phyloP scores from a whole-genome alignment of 2,888 invertebrate genomes.

The Cancer borealis region DNA sequence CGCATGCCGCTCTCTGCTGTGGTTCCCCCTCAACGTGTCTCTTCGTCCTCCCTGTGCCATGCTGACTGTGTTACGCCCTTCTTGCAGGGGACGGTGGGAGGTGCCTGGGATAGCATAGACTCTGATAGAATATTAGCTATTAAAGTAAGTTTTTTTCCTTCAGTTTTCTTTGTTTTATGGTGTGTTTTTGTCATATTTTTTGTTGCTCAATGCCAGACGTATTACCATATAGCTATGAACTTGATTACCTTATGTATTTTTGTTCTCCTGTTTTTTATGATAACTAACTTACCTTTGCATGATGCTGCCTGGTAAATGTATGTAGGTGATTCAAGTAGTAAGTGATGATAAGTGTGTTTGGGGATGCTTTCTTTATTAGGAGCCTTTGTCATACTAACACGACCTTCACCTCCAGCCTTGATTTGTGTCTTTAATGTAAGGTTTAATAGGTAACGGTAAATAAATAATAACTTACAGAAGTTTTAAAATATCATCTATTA shows the following conservation, averaged over 20 bases:
- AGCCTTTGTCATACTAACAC: background rate
- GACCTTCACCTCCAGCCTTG: background rate
- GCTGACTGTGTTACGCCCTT: constrained; percentile 68
- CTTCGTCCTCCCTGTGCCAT: constrained; percentile 31
- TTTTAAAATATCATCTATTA: background rate
- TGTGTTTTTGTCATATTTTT: background rate
- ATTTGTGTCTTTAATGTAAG: background rate
- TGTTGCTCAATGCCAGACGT: background rate
- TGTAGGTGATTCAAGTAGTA: background rate
- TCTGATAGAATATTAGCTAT: constrained; percentile 71
- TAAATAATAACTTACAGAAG: background rate
- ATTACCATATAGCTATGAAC: background rate
- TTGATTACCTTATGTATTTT: background rate
- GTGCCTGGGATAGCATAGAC: constrained; percentile 68
- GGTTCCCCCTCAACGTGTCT: background rate
- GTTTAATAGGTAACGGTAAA: background rate
- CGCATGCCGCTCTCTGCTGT: constrained; percentile 17
- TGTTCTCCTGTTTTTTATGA: constrained; percentile 1
- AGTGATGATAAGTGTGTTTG: background rate
- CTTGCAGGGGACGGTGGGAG: constrained; percentile 71
- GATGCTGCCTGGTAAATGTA: constrained; percentile 29
- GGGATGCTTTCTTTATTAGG: background rate
- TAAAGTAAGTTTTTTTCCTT: constrained; percentile 68
- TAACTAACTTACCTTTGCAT: background rate
- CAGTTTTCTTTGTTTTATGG: constrained; percentile 35